A percentile compares a stretch with the other conserved stretches of the same genome.
These are phyloP conservation scores for Hycleus phaleratus DNA, from an alignment of 1,140 invertebrate genomes.

Conservation along the genomic window DNA sequence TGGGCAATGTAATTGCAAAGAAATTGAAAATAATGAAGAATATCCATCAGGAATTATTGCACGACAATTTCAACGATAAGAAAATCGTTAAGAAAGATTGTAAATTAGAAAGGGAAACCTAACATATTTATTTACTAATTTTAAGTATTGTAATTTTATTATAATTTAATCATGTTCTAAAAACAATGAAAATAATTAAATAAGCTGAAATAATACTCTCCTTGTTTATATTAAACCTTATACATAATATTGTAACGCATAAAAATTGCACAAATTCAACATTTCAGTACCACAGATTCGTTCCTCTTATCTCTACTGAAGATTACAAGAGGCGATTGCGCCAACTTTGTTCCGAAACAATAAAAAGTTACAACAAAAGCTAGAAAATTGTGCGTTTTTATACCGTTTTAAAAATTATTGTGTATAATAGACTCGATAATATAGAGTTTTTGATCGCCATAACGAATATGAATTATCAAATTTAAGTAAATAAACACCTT, in stretches of 20 bases:
- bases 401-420: conserved; percentile 41
- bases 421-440: conserved; percentile 97
- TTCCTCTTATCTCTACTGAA: not conserved
- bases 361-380: not conserved
- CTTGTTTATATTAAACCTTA: not conserved
- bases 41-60: not conserved
- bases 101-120: not conserved
- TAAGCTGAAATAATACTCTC: not conserved
- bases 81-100: not conserved
- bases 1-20: conserved; percentile 11
- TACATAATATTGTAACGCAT: not conserved
- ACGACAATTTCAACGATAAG: not conserved
- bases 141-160: not conserved
- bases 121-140: not conserved
- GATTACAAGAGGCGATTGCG: not conserved
- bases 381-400: not conserved
- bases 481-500: conserved; percentile 96
- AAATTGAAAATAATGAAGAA: conserved; percentile 11
- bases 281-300: not conserved
- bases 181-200: not conserved
- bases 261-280: not conserved
- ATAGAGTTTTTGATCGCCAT: conserved; percentile 98
- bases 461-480: conserved; percentile 99
- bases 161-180: not conserved
- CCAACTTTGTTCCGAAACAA: not conserved